Evolutionary conservation across 2,888 invertebrate genomes (phyloP).

Genomic region (Nomada goodeniana): DNA sequence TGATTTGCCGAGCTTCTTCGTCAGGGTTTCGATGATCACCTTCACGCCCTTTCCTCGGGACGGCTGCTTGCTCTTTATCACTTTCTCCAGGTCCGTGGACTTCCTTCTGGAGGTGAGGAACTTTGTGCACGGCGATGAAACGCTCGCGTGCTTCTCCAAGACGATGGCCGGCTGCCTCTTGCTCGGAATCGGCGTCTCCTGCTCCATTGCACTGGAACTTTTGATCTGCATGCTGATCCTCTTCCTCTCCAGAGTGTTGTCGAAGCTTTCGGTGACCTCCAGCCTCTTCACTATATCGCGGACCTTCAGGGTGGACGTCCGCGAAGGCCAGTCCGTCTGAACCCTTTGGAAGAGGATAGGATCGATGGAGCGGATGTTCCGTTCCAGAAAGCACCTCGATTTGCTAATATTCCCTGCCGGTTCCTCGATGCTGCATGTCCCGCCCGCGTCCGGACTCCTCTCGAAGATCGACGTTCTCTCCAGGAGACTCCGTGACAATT

Average conservation of each 20-base stretch:
- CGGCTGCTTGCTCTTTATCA: conserved; percentile 56
- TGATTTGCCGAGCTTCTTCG: conserved; percentile 45
- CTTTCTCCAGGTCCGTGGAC: conserved; percentile 64
- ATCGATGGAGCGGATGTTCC: conserved; percentile 23
- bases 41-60: conserved; percentile 50
- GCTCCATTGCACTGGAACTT: too few relatives aligned
- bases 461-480: conserved; percentile 12
- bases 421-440: not conserved
- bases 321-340: not conserved
- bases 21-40: conserved; percentile 70
- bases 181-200: too few relatives aligned
- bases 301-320: conserved; percentile 7
- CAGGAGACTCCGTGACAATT: not conserved
- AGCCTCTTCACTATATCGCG: conserved; percentile 29
- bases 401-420: not conserved
- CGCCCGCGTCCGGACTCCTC: not conserved
- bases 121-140: conserved; percentile 23
- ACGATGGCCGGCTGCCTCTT: not conserved
- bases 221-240: not conserved
- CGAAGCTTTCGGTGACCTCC: not conserved
- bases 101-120: conserved; percentile 65
- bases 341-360: conserved; percentile 26
- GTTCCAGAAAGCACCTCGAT: not conserved
- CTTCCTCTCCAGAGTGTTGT: not conserved
- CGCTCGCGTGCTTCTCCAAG: not conserved